Percentiles rank a stretch among this genome's conserved stretches.
phyloP scores from a whole-genome alignment of 2,888 invertebrate genomes.

The Amphimallon solstitiale region DNA sequence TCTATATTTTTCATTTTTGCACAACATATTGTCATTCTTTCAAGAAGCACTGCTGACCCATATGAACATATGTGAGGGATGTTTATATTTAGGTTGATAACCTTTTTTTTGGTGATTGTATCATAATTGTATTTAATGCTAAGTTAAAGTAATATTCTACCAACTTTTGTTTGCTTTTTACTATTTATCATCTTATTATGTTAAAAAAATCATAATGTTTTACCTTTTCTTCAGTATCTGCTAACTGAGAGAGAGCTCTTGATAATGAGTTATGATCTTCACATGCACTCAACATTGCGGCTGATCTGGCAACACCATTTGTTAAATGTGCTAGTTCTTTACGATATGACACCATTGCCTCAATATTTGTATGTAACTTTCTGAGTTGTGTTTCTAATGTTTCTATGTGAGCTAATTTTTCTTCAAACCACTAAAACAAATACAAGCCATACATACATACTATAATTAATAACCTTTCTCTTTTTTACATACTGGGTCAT shows the following conservation, averaged over 20 bases:
- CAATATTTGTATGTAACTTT: conserved; percentile 87
- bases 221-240: conserved; percentile 86
- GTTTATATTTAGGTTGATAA: too few relatives aligned
- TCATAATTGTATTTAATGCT: too few relatives aligned
- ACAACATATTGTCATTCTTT: too few relatives aligned
- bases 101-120: too few relatives aligned
- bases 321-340: conserved; percentile 83
- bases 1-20: too few relatives aligned
- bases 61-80: too few relatives aligned
- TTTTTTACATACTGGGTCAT: conserved; percentile 82
- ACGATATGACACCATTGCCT: conserved; percentile 86
- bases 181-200: conserved; percentile 1
- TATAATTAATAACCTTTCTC: background rate
- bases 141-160: too few relatives aligned
- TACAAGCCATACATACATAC: background rate
- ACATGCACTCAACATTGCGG: conserved; percentile 89
- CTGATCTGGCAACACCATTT: conserved; percentile 85
- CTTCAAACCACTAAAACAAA: conserved; percentile 92
- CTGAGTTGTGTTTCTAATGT: conserved; percentile 88
- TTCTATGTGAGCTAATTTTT: conserved; percentile 91
- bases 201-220: too few relatives aligned
- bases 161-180: background rate
- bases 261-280: conserved; percentile 94
- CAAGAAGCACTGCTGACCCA: too few relatives aligned
- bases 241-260: conserved; percentile 87